Base-by-base conservation (phyloP, 2,888 invertebrate genomes). In the Calliopum simillimum region DNA sequence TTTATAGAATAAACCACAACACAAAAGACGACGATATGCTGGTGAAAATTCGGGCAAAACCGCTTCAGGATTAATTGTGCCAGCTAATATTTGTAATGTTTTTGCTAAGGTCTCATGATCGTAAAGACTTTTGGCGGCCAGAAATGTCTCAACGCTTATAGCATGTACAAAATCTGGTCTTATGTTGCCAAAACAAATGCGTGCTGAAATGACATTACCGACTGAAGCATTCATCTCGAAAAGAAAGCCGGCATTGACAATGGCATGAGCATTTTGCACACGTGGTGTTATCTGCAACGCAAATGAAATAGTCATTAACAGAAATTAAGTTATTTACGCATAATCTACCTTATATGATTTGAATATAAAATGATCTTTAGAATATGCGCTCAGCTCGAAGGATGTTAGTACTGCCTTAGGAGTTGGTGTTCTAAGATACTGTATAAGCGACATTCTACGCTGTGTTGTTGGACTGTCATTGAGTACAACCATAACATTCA, bases 1-100 rank as follows among this genome's bases (percentile, higher is more conserved):
- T 88, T 94, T 94, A 82, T 94, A 95, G 79, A 95, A 91, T 16
- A 95, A 85, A 21, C 91, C 88, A 68, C 91, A 86, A 0, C 94
- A 92, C 2, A 95, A 86, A 4, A 87, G 86, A 79, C 90, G 91
- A 41, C 93, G 88, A 78, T 91, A 94, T 51, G 86, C 85, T 0
- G 92, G 89, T 0, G 90, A 88, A 0, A 91, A 89, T 79, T 93
- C 91, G 0, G 92, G 91, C 1, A 90, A 87, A 12, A 87, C 82
- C 16, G 88, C 86, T 59, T 90, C 89, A 0, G 93, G 91, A 1
- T 86, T 55, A 92, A 75, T 0, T 90, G 90, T 68, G 83, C 85
- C 76, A 5, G 49, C 5, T 6, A 19, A n/a, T 8, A 16, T 49
- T 19, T 49, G 16, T 8, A 49, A 49, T 49, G 19, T 49, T 49